These are phyloP conservation scores for Schizothorax lantsangensis DNA, from an alignment of 2,797 vertebrate genomes.

Conservation along the genomic window DNA sequence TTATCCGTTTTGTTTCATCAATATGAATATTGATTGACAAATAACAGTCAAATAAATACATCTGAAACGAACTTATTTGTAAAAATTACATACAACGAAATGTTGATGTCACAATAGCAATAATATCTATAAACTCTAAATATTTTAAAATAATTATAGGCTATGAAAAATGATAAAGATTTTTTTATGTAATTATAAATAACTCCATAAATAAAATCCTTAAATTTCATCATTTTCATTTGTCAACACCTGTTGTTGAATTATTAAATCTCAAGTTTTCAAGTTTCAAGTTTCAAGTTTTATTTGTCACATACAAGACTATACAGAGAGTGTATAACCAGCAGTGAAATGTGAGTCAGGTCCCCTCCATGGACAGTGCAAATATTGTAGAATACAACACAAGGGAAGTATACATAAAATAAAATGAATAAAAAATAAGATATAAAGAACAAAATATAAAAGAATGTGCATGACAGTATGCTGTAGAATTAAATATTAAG, in stretches of 20 bases:
- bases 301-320: too few species aligned
- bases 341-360: too few species aligned
- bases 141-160: neutral
- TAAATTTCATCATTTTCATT: neutral
- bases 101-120: neutral
- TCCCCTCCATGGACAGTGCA: too few species aligned
- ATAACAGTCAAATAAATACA: neutral
- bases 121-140: neutral
- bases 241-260: neutral
- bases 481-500: too few species aligned
- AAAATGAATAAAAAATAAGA: too few species aligned
- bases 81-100: neutral
- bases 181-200: neutral
- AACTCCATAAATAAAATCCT: neutral
- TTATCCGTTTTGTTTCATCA: neutral
- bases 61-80: neutral
- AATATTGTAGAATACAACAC: too few species aligned
- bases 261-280: neutral
- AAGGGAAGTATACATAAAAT: too few species aligned
- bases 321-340: too few species aligned
- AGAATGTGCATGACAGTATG: too few species aligned
- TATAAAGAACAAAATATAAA: too few species aligned
- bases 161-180: neutral
- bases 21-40: neutral
- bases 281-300: too few species aligned